phyloP scores from a whole-genome alignment of 2,888 invertebrate genomes.

The Molorchus minor region DNA sequence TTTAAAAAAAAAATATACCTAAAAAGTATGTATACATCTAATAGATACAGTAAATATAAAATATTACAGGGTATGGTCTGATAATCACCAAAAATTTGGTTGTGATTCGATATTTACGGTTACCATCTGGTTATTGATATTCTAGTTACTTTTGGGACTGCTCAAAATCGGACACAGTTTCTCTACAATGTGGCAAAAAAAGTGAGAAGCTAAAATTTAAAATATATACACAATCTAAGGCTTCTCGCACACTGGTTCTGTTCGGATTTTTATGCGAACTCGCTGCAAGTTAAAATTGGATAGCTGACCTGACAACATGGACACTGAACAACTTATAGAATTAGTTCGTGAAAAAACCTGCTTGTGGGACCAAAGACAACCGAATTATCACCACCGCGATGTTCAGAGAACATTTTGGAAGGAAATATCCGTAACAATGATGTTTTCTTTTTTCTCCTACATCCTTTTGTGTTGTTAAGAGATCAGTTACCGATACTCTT shows the following conservation, averaged over 20 bases:
- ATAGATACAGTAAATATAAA: too few relatives aligned
- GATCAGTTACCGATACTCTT: neutral
- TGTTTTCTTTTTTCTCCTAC: neutral
- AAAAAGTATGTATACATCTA: too few relatives aligned
- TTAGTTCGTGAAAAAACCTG: slow-evolving; percentile 5
- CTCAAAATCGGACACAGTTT: too few relatives aligned
- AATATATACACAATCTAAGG: slow-evolving; percentile 19
- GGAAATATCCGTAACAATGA: slow-evolving; percentile 1
- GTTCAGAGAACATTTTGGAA: slow-evolving; percentile 2
- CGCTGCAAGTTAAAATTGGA: neutral
- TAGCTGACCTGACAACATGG: slow-evolving; percentile 1
- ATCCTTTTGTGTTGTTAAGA: neutral
- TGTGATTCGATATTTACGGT: too few relatives aligned
- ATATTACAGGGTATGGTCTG: too few relatives aligned
- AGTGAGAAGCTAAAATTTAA: slow-evolving; percentile 6
- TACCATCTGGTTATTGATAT: too few relatives aligned
- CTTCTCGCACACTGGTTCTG: neutral
- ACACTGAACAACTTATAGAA: slow-evolving; percentile 5
- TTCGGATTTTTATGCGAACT: slow-evolving; percentile 5
- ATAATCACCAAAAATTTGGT: too few relatives aligned
- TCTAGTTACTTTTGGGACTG: too few relatives aligned
- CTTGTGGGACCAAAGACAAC: slow-evolving; percentile 10
- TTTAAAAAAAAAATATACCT: neutral
- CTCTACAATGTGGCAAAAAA: slow-evolving; percentile 5
- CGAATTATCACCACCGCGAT: slow-evolving; percentile 12